Base-by-base conservation (phyloP, 23 tunicate species). In the Diplosoma virens region DNA sequence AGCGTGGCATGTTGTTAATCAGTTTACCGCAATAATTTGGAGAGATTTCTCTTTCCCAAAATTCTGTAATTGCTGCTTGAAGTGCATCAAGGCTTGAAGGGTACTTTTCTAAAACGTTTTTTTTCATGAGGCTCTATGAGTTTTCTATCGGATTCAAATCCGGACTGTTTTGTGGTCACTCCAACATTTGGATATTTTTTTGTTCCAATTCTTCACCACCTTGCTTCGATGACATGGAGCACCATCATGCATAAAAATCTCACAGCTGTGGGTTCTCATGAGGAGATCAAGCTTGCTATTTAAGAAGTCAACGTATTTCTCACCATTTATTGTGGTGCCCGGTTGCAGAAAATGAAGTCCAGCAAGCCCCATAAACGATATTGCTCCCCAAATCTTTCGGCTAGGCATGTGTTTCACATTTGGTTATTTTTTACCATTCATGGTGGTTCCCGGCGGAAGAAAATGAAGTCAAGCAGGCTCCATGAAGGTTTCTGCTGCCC, bases 151-250 rank as follows among this genome's bases (percentile, higher is more conserved):
- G n/a, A n/a, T n/a, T n/a, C n/a, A n/a, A n/a, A n/a, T 72, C 61
- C 33, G 78, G 61, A 48, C 59, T 72, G 60, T 72, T 72, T 21
- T 35, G 61, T 21, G 78, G 78, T 61, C 32, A 72, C 60, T 72
- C 78, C 78, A 72, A 48, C 78, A 25, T 48, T 72, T 48, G 78
- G 33, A 72, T 48, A 72, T 20, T 72, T 47, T 41, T 47, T 72
- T 72, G 60, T 61, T 72, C 78, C 78, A 48, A 48, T 72, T 47
- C 47, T 72, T 72, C 27, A 72, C 78, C 60, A 26, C 60, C 60
- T 48, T 47, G 61, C 61, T 72, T 48, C 61, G 61, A 72, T 72
- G 78, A 48, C 78, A 72, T 47, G 78, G 78, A 72, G 60, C 78
- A 47, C 52, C 74, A 35, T 67, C 74, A 34, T 67, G 25, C 26